These are phyloP conservation scores for Chelon labrosus DNA, from an alignment of 2,797 vertebrate genomes.

Conservation along the genomic window DNA sequence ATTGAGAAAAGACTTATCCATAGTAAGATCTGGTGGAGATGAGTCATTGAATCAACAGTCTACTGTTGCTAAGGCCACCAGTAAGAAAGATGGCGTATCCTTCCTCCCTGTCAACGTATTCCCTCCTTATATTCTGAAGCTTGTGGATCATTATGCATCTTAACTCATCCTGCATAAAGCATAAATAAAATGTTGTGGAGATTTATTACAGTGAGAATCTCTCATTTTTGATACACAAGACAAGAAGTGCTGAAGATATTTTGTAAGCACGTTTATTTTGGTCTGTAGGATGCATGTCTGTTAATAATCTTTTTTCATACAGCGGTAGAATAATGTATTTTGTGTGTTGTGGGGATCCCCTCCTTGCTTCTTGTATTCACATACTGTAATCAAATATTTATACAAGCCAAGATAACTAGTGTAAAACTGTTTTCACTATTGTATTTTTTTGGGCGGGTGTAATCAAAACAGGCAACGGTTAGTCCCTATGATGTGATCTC, in stretches of 20 bases:
- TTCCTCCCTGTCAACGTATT: constrained; percentile 46
- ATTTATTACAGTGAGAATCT: not conserved
- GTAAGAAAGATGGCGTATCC: constrained; percentile 59
- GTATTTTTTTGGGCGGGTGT: constrained; percentile 4
- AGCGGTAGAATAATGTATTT: constrained; percentile 18
- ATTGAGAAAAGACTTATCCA: constrained; percentile 52
- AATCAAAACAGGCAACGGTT: constrained; percentile 24
- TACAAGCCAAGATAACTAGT: constrained; percentile 1
- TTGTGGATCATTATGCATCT: constrained; percentile 21
- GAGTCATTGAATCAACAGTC: constrained; percentile 72
- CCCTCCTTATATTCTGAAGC: constrained; percentile 10
- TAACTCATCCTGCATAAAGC: not conserved
- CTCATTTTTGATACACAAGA: not conserved
- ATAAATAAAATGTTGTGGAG: not conserved
- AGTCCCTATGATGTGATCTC: constrained; percentile 26
- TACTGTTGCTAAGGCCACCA: constrained; percentile 75
- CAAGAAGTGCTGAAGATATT: not conserved
- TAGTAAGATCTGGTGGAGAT: constrained; percentile 57
- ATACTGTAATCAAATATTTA: constrained; percentile 44
- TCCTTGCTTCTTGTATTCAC: constrained; percentile 35
- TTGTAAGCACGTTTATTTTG: not conserved
- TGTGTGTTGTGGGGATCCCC: constrained; percentile 19
- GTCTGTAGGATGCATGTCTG: constrained; percentile 12
- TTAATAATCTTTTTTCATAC: constrained; percentile 9
- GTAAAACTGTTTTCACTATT: constrained; percentile 6